Evolutionary conservation across 2,888 invertebrate genomes (phyloP).

Genomic region (Melanchra persicariae): DNA sequence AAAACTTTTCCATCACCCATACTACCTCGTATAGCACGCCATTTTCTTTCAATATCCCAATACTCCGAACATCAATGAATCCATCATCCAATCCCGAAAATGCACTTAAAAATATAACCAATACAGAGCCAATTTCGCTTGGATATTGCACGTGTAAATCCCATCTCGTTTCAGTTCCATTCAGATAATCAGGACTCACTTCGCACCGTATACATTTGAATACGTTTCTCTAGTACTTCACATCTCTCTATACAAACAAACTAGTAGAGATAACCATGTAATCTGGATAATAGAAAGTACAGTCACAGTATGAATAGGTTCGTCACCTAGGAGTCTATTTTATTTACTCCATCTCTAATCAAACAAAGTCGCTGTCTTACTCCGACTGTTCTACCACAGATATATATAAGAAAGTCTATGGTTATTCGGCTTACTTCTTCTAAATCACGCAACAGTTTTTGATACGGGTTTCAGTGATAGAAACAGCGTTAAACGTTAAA

Average conservation of each 20-base stretch:
- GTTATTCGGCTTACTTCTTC: too few species aligned
- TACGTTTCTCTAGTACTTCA: slow-evolving; percentile 13
- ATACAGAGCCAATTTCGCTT: slow-evolving; percentile 29
- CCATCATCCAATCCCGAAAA: neutral
- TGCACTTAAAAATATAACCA: slow-evolving; percentile 8
- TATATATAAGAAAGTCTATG: too few species aligned
- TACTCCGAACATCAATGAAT: too few species aligned
- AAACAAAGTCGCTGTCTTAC: too few species aligned
- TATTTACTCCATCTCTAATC: too few species aligned
- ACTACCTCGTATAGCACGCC: too few species aligned
- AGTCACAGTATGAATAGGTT: neutral
- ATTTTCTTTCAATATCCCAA: neutral
- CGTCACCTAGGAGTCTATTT: neutral
- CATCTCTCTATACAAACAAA: neutral
- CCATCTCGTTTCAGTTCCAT: slow-evolving; percentile 35
- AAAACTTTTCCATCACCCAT: neutral
- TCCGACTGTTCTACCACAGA: too few species aligned
- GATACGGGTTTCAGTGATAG: too few species aligned
- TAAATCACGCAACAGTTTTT: too few species aligned
- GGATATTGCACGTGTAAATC: slow-evolving; percentile 45
- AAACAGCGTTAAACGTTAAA: too few species aligned
- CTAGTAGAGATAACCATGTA: slow-evolving; percentile 11
- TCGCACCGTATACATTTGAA: slow-evolving; percentile 22
- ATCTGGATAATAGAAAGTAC: slow-evolving; percentile 24
- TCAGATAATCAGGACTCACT: slow-evolving; percentile 40